These are phyloP conservation scores for Clarias batrachus DNA, from an alignment of 2,113 vertebrate species.

Conservation along the genomic window DNA sequence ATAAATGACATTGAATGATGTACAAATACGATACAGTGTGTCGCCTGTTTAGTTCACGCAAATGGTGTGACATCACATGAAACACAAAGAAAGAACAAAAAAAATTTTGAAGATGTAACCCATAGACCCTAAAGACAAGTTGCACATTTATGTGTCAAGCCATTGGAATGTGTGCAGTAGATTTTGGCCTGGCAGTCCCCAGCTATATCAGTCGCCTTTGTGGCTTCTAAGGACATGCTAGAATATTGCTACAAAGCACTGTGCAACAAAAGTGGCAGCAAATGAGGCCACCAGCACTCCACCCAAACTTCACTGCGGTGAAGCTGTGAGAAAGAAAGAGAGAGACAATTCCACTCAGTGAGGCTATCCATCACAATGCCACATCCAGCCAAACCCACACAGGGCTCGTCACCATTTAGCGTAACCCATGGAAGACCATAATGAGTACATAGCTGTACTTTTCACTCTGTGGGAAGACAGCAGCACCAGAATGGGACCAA, in stretches of 20 bases:
- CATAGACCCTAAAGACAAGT: conserved; percentile 7
- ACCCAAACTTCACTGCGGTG: conserved; percentile 66
- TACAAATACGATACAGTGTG: neutral
- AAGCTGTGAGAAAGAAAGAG: conserved; percentile 43
- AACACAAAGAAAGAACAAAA: neutral
- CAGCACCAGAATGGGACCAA: conserved; percentile 49
- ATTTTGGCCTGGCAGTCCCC: conserved; percentile 1
- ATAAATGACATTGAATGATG: neutral
- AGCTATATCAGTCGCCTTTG: conserved; percentile 10
- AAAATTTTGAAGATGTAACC: neutral
- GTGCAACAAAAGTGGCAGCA: conserved; percentile 30
- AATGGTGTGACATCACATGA: neutral
- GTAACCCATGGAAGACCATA: conserved; percentile 57
- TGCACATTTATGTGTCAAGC: conserved; percentile 27
- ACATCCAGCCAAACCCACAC: conserved; percentile 63
- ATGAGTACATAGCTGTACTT: conserved; percentile 62
- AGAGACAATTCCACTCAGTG: conserved; percentile 63
- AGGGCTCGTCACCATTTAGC: conserved; percentile 53
- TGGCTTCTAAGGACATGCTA: conserved; percentile 20
- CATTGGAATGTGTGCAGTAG: conserved; percentile 41
- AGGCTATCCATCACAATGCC: conserved; percentile 63
- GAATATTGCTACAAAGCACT: conserved; percentile 17
- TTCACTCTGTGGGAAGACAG: conserved; percentile 57
- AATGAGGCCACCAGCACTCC: conserved; percentile 55
- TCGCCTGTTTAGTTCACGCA: neutral